Base-by-base conservation (phyloP, 2,113 vertebrate genomes). In the Platichthys flesus region DNA sequence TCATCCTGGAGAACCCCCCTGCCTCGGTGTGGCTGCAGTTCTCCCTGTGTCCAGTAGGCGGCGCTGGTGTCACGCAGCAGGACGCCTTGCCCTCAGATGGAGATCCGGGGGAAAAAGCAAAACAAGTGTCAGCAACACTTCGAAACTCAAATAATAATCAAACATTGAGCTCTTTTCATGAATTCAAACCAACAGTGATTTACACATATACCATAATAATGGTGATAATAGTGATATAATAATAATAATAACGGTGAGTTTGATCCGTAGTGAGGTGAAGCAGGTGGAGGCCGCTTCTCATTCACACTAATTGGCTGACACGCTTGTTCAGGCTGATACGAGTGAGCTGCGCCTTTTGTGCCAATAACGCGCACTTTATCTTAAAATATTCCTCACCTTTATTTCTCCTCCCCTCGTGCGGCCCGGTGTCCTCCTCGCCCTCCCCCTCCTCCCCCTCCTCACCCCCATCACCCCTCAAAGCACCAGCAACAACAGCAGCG, bases 401-500 rank as follows among this genome's bases (percentile, higher is more conserved):
- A 78, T 76, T 71, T 74, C 71, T 69, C 81, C 69, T 58, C 72
- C 76, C 65, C 66, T 74, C 8, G 37, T 7, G 37, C 9, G 37
- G 37, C 9, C 37, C 10, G 37, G 37, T 40, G 37, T 40, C 10
- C 75, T 10, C 6, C 35, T 12, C 40, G 3, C 55, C 20, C 63
- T 35, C 35, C 40, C 12, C 40, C 40, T 12, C 37, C 2, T 2
- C 37, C 40, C 10, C 9, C 75, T 10, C 7, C 37, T 13, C 40
- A 9, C 55, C 20, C 63, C 8, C 20, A 14, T 42, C 40, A 42
- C 60, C 57, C 13, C 57, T 28, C 28, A 35, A 4, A 62, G 59
- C 9, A 61, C 52, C 1, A 3, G 9, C 20, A 94, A 93, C 95
- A 88, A 62, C 94, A 92, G 93, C 93, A 94, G 92, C 91, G 56